Base-by-base conservation (phyloP, 2,888 invertebrate genomes). In the Sycophila texana region DNA sequence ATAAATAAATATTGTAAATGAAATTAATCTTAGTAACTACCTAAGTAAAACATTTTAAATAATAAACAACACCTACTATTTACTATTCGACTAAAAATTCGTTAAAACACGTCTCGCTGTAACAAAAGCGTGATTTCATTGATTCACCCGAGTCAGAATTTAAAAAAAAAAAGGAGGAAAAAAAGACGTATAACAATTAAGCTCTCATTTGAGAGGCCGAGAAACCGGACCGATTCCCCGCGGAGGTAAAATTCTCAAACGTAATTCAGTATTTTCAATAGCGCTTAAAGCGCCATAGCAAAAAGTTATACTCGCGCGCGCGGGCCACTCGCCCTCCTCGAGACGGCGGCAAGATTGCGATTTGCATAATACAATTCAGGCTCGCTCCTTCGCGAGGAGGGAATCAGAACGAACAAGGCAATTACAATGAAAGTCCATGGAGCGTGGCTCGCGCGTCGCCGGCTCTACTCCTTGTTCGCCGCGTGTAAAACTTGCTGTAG, bases 341-440 rank as follows among this genome's bases (percentile, higher is more conserved):
- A 60, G 82, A 80, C 81, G 83, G 47, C 84, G 85, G 87, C 87
- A 86, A 87, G 89, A 89, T 88, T 87, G 86, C 86, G 86, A 89
- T 89, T 89, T 89, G 88, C 89, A 89, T 89, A 89, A 89, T 88
- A 87, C 88, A 88, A 89, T 89, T 88, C 88, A 87, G 86, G 78
- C 82, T 77, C 63, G 88, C 87, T 18, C 49, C 86, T n/a, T 39
- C n/a, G 63, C n/a, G 53, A 49, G 20, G 57, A 70, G 87, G 85
- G 87, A 88, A 88, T 89, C 88, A 87, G 88, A 87, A 89, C 86
- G 89, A 89, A 89, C 89, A 89, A 88, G 88, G 87, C 88, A 89
- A 89, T 89, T 89, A 88, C 89, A 88, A 88, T 88, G 88, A 89
- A 89, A 88, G 87, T 88, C 87, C 87, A 88, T 88, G 88, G 87